Evolutionary conservation across 1,140 invertebrate genomes (phyloP).

Genomic region (Rhopalosiphum padi): DNA sequence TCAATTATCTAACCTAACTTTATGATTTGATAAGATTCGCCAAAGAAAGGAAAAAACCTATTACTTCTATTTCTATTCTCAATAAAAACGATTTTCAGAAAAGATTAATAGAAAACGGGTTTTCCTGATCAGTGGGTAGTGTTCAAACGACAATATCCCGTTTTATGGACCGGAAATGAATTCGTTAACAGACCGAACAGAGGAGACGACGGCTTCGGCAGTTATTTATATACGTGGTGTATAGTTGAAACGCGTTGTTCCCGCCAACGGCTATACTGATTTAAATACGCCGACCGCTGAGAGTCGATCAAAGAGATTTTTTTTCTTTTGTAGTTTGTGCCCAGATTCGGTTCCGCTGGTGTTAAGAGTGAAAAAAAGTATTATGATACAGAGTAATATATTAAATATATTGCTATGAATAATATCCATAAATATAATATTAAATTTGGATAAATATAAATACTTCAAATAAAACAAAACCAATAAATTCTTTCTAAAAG

Average conservation of each 20-base stretch:
- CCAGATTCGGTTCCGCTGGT: not conserved
- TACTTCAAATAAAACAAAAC: not conserved
- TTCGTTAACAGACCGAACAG: not conserved
- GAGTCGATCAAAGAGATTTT: not conserved
- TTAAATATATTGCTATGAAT: not conserved
- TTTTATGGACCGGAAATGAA: constrained; percentile 9
- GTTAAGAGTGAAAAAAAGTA: not conserved
- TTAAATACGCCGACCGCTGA: not conserved
- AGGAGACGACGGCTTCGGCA: not conserved
- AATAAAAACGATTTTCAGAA: not conserved
- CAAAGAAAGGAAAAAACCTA: not conserved
- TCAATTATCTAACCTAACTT: not conserved
- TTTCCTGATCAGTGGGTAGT: not conserved
- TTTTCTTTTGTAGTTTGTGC: not conserved
- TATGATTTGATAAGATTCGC: fast-evolving
- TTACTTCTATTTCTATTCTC: not conserved
- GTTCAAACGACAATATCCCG: not conserved
- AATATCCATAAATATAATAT: not conserved
- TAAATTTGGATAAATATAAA: not conserved
- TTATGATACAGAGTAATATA: not conserved
- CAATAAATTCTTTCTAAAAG: not conserved
- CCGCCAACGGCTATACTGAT: not conserved
- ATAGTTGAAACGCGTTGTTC: not conserved
- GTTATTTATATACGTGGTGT: not conserved
- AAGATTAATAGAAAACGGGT: not conserved